Evolutionary conservation across 2,113 vertebrate species (phyloP).

Genomic region (Stegostoma tigrinum): DNA sequence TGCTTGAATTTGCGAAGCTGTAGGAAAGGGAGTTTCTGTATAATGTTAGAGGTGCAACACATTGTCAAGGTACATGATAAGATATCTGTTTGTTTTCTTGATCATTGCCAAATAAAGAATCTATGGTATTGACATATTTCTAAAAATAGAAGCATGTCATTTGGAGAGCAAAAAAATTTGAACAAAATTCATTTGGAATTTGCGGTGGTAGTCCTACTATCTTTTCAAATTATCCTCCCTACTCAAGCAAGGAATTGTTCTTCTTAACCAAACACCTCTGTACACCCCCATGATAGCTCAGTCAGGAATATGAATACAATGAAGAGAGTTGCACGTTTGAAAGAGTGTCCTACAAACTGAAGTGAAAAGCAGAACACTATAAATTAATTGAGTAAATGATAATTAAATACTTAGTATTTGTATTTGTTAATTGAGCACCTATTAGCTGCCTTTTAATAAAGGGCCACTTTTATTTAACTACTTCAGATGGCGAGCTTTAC

Average conservation of each 20-base stretch:
- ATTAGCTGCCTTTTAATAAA: background rate
- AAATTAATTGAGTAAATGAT: background rate
- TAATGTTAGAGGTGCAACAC: too few relatives aligned
- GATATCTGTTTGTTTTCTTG: too few relatives aligned
- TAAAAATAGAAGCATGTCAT: background rate
- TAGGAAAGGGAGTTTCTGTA: background rate
- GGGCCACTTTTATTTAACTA: background rate
- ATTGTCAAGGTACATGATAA: background rate
- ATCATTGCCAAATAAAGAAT: background rate
- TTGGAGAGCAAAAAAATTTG: background rate
- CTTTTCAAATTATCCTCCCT: background rate
- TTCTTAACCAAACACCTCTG: background rate
- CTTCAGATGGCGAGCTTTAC: constrained; percentile 86
- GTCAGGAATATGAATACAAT: background rate
- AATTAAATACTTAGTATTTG: background rate
- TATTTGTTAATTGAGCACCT: background rate
- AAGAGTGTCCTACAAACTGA: background rate
- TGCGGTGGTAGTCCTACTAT: background rate
- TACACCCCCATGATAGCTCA: background rate
- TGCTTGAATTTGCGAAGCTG: background rate
- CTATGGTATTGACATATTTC: background rate
- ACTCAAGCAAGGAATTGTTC: too few relatives aligned
- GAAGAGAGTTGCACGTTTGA: background rate
- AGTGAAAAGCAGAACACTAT: background rate
- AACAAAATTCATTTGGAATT: background rate